These are phyloP conservation scores for Dynastes maya DNA, from an alignment of 2,888 invertebrate species.

Conservation along the genomic window DNA sequence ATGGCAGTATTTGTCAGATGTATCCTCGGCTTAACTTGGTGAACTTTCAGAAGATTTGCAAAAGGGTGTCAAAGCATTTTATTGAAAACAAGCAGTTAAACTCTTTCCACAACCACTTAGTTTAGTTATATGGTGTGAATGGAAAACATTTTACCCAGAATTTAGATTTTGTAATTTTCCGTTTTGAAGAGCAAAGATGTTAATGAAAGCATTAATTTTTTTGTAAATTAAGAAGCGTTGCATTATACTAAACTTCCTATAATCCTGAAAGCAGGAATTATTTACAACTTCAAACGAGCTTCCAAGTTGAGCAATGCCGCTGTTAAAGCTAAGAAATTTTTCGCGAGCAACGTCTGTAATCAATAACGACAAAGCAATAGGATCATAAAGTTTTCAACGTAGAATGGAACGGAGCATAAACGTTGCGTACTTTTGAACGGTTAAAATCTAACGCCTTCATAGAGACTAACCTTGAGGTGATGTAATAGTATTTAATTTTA, in stretches of 20 bases:
- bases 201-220: neutral
- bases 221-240: neutral
- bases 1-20: no score
- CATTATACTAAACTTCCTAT: neutral
- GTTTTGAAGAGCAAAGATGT: no score
- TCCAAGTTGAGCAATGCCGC: neutral
- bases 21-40: no score
- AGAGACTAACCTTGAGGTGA: conserved; percentile 37
- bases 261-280: neutral
- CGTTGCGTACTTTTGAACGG: conserved; percentile 14
- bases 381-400: neutral
- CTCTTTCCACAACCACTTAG: no score
- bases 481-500: conserved; percentile 35
- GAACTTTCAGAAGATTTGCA: no score
- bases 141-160: no score
- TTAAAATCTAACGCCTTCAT: conserved; percentile 24
- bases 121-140: no score
- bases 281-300: neutral
- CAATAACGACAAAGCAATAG: conserved; percentile 2
- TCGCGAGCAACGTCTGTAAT: neutral
- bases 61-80: no score
- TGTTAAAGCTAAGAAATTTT: neutral
- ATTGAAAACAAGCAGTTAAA: no score
- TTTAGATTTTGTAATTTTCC: no score
- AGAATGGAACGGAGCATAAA: neutral